Evolutionary conservation across 2,797 vertebrate genomes (phyloP), one percentile per base, ranked within the genome.

Genomic region (Fistularia tabacaria): DNA sequence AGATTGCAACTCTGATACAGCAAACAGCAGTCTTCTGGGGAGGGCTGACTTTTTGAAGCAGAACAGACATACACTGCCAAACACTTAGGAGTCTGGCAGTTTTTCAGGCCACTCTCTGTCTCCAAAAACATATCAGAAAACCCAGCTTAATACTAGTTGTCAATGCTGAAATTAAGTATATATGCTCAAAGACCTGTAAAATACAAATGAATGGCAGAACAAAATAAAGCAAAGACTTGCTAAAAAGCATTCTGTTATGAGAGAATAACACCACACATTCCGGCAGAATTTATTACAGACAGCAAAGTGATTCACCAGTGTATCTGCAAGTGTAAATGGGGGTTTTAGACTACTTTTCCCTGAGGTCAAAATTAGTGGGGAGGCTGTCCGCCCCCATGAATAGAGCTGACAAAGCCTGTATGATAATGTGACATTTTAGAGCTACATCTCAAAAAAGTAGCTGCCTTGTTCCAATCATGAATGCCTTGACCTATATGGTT

Each of bases 1-100:
- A 64, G 79, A 86, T 74, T 71, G 59, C 51, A 47, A 52, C 70
- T 80, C 77, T 78, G 70, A 79, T 79, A 72, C 63, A 36, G 44
- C 56, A 57, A 79, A 84, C 52, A 65, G 54, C 47, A 41, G 40
- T 49, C 25, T 15, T 80, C 55, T 50, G 41, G 43, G 65, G 53
- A 61, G 56, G 70, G 54, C 69, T 54, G 60, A 50, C 58, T 25
- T 25, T 25, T 25, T 25, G 25, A 25, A 25, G 25, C 7, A 52
- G 54, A 75, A 73, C 55, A 80, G 66, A 70, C 46, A 15, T 48
- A 62, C 45, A 41, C 51, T 69, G 63, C 45, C 57, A 77, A 77
- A 69, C 47, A 72, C 54, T 69, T 63, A 49, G 65, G 58, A 56
- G 51, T 62, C 69, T 55, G 55, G 14, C 58, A 63, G 55, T 72